Conservation (phyloP, 2,113 vertebrate genomes). For the Solenodon paradoxus region DNA sequence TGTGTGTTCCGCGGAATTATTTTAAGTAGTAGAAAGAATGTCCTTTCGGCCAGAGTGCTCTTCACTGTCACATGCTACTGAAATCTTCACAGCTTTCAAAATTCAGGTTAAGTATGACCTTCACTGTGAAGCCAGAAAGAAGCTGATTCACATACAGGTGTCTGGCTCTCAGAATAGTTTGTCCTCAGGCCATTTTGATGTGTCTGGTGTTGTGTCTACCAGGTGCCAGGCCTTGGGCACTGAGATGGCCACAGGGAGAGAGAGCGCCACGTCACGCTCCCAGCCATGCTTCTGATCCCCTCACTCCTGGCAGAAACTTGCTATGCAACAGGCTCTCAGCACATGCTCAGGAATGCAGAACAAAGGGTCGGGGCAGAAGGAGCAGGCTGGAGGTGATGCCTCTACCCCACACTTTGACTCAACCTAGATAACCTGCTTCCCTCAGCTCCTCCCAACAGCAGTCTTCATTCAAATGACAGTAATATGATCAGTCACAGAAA, state of each 20-base stretch:
- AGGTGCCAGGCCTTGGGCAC: not conserved
- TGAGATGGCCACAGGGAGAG: not conserved
- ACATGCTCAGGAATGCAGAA: not conserved
- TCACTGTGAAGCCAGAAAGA: not conserved
- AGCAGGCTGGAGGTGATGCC: not conserved
- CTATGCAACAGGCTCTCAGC: not conserved
- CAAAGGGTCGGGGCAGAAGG: not conserved
- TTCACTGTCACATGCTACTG: not conserved
- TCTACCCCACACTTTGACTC: not conserved
- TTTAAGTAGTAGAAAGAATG: not conserved
- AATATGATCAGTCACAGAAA: not conserved
- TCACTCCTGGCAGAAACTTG: not conserved
- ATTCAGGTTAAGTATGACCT: not conserved
- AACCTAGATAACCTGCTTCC: too few relatives aligned
- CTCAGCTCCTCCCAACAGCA: not conserved
- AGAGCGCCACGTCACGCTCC: not conserved
- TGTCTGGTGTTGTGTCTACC: accelerated
- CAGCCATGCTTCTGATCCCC: not conserved
- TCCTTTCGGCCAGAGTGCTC: not conserved
- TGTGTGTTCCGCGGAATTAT: not conserved
- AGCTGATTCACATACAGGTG: accelerated
- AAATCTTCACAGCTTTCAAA: not conserved
- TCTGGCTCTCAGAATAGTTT: not conserved
- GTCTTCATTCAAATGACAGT: not conserved
- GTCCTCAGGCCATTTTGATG: not conserved